phyloP scores from a whole-genome alignment of 2,113 vertebrate species.

The Symphodus melops region DNA sequence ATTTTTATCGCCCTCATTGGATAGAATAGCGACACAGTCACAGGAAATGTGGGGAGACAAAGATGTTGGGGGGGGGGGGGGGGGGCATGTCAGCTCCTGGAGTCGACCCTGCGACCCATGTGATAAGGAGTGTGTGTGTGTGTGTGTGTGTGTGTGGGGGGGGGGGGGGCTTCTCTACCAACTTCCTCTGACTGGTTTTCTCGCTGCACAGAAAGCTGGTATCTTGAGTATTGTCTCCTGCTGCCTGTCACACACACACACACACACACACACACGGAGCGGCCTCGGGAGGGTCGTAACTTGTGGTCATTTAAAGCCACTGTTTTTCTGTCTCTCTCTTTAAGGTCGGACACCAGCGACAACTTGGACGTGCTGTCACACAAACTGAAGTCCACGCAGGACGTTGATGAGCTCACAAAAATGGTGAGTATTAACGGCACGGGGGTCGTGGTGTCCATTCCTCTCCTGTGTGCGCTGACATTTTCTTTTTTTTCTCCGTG shows the following conservation, averaged over 20 bases:
- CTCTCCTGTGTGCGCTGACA: not conserved
- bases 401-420: slow-evolving; percentile 90
- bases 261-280: slow-evolving; percentile 5
- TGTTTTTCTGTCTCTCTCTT: slow-evolving; percentile 9
- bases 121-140: too few species aligned
- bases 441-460: not conserved
- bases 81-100: too few species aligned
- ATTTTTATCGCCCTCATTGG: too few species aligned
- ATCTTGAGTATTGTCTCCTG: slow-evolving; percentile 11
- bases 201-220: slow-evolving; percentile 16
- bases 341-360: slow-evolving; percentile 85
- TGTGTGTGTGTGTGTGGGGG: too few species aligned
- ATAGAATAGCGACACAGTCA: too few species aligned
- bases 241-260: slow-evolving; percentile 22
- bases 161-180: too few species aligned
- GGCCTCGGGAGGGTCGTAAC: too few species aligned
- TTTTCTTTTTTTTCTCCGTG: not conserved
- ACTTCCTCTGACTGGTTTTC: slow-evolving; percentile 51
- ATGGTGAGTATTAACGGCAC: slow-evolving; percentile 83
- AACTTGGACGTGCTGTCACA: slow-evolving; percentile 85
- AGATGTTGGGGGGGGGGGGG: too few species aligned
- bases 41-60: too few species aligned
- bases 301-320: too few species aligned
- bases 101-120: too few species aligned
- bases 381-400: slow-evolving; percentile 87